Conservation (phyloP, 1,140 invertebrate species). For the Asbolus verrucosus region DNA sequence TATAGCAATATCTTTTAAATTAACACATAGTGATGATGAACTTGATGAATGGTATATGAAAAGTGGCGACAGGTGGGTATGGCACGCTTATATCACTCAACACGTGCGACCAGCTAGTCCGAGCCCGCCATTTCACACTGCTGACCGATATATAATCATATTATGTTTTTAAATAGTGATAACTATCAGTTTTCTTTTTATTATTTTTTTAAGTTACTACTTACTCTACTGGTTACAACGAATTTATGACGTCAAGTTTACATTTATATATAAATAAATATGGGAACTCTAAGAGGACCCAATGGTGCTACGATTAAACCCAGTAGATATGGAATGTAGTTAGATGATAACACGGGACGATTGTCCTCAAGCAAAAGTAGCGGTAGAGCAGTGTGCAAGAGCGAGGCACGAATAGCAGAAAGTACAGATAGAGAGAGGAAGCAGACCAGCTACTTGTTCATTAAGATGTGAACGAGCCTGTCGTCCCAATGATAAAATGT, state of each 20-base stretch:
- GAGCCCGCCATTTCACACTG: constrained; percentile 59
- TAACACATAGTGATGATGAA: constrained; percentile 56
- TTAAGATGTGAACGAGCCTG: constrained; percentile 62
- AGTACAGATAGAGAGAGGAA: constrained; percentile 56
- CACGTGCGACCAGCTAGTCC: constrained; percentile 60
- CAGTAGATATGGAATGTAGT: constrained; percentile 58
- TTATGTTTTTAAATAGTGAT: constrained; percentile 5
- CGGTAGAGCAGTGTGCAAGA: constrained; percentile 60
- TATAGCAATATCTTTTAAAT: constrained; percentile 60
- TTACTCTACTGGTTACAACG: constrained; percentile 51
- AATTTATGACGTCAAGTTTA: constrained; percentile 37
- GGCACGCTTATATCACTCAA: constrained; percentile 63
- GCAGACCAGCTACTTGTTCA: constrained; percentile 65
- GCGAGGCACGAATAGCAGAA: constrained; percentile 57
- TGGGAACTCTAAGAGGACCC: constrained; percentile 24
- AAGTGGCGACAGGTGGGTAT: constrained; percentile 59
- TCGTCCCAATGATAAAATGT: constrained; percentile 60
- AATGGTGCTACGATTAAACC: constrained; percentile 37
- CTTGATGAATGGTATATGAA: constrained; percentile 25
- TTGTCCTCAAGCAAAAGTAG: constrained; percentile 31
- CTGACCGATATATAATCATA: constrained; percentile 50
- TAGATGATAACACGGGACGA: constrained; percentile 34
- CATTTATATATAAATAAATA: constrained; percentile 21
- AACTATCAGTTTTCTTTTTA: constrained; percentile 22
- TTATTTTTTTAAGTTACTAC: constrained; percentile 44